These are phyloP conservation scores for Psittacula derbiana DNA, from an alignment of 2,797 vertebrate species.

Conservation along the genomic window DNA sequence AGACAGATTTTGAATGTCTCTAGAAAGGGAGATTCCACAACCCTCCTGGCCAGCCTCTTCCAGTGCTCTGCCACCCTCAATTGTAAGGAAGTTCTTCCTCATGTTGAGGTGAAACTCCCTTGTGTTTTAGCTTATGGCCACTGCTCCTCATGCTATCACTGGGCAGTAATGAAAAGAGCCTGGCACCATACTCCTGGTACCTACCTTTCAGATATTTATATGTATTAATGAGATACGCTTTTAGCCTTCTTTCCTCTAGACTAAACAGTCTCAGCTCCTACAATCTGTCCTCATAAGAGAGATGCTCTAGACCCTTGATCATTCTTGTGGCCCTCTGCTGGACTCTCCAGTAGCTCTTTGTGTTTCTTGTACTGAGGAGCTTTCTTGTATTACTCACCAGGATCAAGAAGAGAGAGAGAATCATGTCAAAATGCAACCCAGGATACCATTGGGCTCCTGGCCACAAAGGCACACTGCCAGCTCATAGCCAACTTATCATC, in stretches of 20 bases:
- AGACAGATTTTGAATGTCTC: background rate
- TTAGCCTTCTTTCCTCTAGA: background rate
- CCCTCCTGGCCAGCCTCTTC: background rate
- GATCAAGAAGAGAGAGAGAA: background rate
- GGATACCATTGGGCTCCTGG: background rate
- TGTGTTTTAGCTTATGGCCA: background rate
- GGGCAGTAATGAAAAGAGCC: background rate
- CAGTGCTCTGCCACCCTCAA: background rate
- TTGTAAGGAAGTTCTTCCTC: background rate
- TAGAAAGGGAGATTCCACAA: background rate
- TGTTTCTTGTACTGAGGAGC: background rate
- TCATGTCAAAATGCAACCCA: background rate
- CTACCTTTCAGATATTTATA: background rate
- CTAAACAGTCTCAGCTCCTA: background rate
- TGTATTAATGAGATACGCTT: background rate
- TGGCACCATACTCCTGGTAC: background rate
- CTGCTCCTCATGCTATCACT: background rate
- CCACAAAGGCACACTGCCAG: background rate
- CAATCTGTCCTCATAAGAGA: background rate
- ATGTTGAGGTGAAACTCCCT: background rate
- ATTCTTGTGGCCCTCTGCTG: background rate
- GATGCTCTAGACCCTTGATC: background rate
- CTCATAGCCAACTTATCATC: background rate
- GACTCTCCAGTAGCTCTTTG: background rate
- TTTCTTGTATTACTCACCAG: background rate